phyloP scores from a whole-genome alignment of 2,113 vertebrate genomes.

The Heptranchias perlo region DNA sequence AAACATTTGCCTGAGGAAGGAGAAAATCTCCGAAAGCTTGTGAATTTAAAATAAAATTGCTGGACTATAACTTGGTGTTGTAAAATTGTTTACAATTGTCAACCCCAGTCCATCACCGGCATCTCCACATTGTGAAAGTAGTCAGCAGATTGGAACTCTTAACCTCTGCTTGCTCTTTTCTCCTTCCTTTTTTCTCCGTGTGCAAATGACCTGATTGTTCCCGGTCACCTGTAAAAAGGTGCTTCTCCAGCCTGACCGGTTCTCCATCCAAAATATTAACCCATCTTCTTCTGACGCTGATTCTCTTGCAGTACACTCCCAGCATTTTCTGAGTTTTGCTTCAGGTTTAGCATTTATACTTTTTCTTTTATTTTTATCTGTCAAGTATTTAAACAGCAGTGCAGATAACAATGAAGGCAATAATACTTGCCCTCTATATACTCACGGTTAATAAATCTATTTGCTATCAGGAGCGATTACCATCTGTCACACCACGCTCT shows the following conservation, averaged over 20 bases:
- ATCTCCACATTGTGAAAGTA: background rate
- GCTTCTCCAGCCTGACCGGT: background rate
- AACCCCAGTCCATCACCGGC: no score
- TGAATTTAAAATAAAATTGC: no score
- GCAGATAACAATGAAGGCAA: background rate
- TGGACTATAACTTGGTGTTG: no score
- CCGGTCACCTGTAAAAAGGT: background rate
- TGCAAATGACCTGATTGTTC: background rate
- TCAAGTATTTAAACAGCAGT: background rate
- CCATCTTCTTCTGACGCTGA: background rate
- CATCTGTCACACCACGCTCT: background rate
- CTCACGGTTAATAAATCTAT: background rate
- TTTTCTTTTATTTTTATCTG: background rate
- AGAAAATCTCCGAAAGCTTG: no score
- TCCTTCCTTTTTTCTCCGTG: background rate
- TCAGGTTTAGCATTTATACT: background rate
- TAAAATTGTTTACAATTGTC: no score
- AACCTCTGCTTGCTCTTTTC: background rate
- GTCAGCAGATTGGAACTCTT: background rate
- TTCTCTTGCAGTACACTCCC: background rate
- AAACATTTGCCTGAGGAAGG: no score
- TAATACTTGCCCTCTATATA: background rate
- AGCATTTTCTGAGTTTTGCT: background rate
- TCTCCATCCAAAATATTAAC: background rate
- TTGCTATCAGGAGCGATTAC: background rate